Evolutionary conservation across 2,888 invertebrate genomes (phyloP), one percentile per base, ranked within the genome.

Genomic region (Nemapogon koenigi): DNA sequence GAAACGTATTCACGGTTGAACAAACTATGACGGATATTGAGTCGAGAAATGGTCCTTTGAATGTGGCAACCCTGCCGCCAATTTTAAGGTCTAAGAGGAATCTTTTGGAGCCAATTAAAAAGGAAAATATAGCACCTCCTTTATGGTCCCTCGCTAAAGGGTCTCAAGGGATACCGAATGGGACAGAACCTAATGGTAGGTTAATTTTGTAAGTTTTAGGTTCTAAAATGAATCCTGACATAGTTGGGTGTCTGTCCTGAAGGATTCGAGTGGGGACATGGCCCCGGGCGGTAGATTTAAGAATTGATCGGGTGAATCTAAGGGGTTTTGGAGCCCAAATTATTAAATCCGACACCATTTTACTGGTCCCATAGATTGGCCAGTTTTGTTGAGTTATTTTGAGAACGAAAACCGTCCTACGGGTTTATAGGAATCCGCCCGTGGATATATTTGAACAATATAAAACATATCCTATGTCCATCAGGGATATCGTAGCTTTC

Each of bases 81-180:
- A 52, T 73, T 18, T 45, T 66, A 46, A 59, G 70, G 38, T 62
- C 72, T 1, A 57, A 70, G 29, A 59, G 73, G 42, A 75, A 64
- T 51, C 58, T 79, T 41, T 46, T 80, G 42, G 79, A 79, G 47
- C 80, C 80, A 16, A 56, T 80, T 13, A 67, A 60, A 35, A 62
- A 65, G 22, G 71, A 70, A 3, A 43, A 43, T 27, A 53, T 53
- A 2, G 38, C 44, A 13, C 48, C 46, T 3, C 80, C 80, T 0
- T 47, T 58, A 1, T 80, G 80, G 80, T 76, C 78, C 3, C 44
- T 80, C 17, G 80, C 79, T 1, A 79, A 75, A 41, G 76, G 76
- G 2, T 17, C 6, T 22, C 10, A 22, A 22, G 22, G 10, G 6
- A 22, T 22, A 22, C 22, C n/a, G n/a, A 22, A 22, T 10, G 6